Base-by-base conservation (phyloP, 2,888 invertebrate species). In the Strigamia transsilvanica region DNA sequence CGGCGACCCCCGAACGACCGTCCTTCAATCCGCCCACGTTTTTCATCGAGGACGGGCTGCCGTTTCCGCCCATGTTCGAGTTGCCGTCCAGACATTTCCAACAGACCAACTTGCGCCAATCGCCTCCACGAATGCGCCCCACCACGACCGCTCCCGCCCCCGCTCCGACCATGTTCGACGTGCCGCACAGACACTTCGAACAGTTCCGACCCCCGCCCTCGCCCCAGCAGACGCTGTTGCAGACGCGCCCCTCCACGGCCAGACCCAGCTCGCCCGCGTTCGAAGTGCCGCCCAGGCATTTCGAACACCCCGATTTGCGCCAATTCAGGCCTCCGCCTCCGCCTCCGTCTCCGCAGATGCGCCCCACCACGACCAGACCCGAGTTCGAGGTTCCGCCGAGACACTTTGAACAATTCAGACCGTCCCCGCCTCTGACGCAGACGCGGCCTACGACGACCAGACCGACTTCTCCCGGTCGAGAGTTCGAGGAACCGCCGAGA, bases 11-110 rank as follows among this genome's bases (percentile, higher is more conserved):
- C 15, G 23, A 34, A 5, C 41, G 42, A 15, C 79, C 34, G 12
- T n/a, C n/a, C 7, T 79, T 79, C 18, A 13, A 13, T 12, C 80
- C 80, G 0, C 80, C 80, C 6, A 46, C 80, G 3, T 80, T 80
- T 56, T 80, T 80, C 80, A 80, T 80, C 13, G 23, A 46, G 0
- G 80, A 80, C 21, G 51, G 51, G 12, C 51, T 27, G 5, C 32
- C 32, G 4, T 80, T 80, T n/a, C 23, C 32, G 6, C 27, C 23
- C n/a, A 32, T 77, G 34, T 34, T 77, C 27, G 78, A 77, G 38
- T 12, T 32, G 9, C 80, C 80, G 18, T 56, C 80, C 9, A 56
- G 23, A 21, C 80, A 80, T 9, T 32, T 51, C 13, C 51, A 23
- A 15, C 81, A 73, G 13, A 27, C 38, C 21, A 23, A 38, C 5